Conservation (phyloP, 2,888 invertebrate genomes). For the Drosophila neonasuta region DNA sequence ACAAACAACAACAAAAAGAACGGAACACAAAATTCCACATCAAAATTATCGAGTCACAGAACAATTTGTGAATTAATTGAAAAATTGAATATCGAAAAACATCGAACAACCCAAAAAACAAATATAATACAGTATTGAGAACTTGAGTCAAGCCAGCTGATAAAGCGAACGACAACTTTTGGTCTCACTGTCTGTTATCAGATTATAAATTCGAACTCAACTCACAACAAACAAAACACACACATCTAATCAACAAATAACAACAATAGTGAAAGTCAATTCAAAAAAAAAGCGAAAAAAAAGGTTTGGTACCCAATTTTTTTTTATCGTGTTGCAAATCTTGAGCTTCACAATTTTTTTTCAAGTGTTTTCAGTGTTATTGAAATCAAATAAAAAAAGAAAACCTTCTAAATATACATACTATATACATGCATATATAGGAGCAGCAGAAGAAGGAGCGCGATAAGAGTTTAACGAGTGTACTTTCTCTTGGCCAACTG, state of each 20-base stretch:
- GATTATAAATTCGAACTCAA: constrained; percentile 14
- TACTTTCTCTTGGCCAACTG: constrained; percentile 26
- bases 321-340: constrained; percentile 35
- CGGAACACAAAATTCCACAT: background rate
- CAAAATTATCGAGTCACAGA: background rate
- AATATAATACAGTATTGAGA: background rate
- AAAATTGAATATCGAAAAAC: background rate
- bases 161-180: constrained; percentile 7
- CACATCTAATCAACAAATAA: background rate
- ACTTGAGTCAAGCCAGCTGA: background rate
- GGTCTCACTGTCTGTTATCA: constrained; percentile 6
- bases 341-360: constrained; percentile 34
- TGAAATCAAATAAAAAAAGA: background rate
- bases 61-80: background rate
- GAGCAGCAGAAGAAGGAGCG: constrained; percentile 6
- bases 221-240: constrained; percentile 6
- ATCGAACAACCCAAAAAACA: too few relatives aligned
- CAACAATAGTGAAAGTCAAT: constrained; percentile 22
- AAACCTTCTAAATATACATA: constrained; percentile 6
- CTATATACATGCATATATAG: constrained; percentile 8
- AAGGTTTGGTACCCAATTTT: constrained; percentile 34
- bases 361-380: constrained; percentile 37
- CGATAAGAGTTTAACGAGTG: constrained; percentile 37
- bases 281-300: background rate
- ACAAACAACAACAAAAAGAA: constrained; percentile 1